Evolutionary conservation across 2,113 vertebrate species (phyloP), one percentile per base, ranked within the genome.

Genomic region (Microtus montanus): DNA sequence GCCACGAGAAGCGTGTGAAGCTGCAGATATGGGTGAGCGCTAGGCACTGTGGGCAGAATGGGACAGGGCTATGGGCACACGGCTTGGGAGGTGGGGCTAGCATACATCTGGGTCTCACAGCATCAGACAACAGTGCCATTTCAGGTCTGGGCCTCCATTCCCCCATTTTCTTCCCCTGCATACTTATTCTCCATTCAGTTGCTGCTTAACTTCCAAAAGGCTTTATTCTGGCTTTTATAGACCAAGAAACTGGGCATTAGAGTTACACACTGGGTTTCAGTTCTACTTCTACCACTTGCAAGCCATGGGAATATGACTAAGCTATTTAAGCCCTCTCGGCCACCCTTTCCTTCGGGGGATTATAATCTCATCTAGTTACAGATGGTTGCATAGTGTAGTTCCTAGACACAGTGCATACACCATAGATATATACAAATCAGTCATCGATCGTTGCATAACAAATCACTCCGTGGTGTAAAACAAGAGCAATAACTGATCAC

Each of bases 1-100:
- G 99, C 96, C 99, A 99, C 20, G 99, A 99, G 97, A 99, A 99
- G 97, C 98, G 99, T 95, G 99, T 99, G 96, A 99, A 99, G 97
- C 98, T 99, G 94, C 99, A 99, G 98, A 99, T 99, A 89, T 99
- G 99, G 99, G 99, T 99, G 96, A 99, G 99, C 98, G 64, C 66
- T 79, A 20, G 38, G 33, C 28, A 15, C 61, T 35, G 63, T 75
- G 70, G 22, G 52, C 19, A 90, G 83, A 52, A 73, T 26, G 13
- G 68, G 66, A 68, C 22, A 5, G 30, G 10, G 28, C 44, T 68
- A 66, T 74, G 30, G 13, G 5, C 71, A 63, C 28, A 90, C 52
- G 26, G 49, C 20, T 63, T 70, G 44, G n/a, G n/a, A 58, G 49
- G 26, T 41, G 15, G 64, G 58, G 33, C 22, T 14, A 44, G 74